Conservation (phyloP, 1,140 invertebrate species). For the Ceratosolen fusciceps region DNA sequence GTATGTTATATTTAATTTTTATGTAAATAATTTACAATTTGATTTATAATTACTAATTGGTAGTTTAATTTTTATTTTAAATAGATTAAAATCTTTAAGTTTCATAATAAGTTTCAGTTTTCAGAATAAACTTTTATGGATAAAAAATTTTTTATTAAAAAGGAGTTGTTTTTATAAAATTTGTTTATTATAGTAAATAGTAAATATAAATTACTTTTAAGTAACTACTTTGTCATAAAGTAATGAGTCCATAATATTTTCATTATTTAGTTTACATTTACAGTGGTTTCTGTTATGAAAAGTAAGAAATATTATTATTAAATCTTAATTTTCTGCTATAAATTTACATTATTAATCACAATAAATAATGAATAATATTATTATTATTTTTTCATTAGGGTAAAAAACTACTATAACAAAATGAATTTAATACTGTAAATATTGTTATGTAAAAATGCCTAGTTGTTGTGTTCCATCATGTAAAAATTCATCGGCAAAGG, state of each 20-base stretch:
- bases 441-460: slow-evolving; percentile 1
- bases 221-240: not conserved
- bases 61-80: not conserved
- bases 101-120: slow-evolving; percentile 10
- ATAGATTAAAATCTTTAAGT: too few species aligned
- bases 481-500: slow-evolving; percentile 20
- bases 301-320: not conserved
- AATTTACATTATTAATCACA: not conserved
- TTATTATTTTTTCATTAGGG: not conserved
- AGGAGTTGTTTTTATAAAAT: not conserved
- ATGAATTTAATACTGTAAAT: not conserved
- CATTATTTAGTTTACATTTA: not conserved
- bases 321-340: not conserved
- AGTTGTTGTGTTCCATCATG: slow-evolving; percentile 17
- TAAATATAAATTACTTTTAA: not conserved
- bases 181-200: not conserved
- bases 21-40: not conserved
- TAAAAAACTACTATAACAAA: not conserved
- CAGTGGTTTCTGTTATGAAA: not conserved
- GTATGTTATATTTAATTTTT: slow-evolving; percentile 8
- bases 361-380: too few species aligned
- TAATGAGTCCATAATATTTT: not conserved
- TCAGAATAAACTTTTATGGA: not conserved
- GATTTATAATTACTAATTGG: slow-evolving; percentile 4
- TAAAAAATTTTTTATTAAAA: not conserved